phyloP scores from a whole-genome alignment of 2,113 vertebrate species.

The Bolborhynchus lineola region DNA sequence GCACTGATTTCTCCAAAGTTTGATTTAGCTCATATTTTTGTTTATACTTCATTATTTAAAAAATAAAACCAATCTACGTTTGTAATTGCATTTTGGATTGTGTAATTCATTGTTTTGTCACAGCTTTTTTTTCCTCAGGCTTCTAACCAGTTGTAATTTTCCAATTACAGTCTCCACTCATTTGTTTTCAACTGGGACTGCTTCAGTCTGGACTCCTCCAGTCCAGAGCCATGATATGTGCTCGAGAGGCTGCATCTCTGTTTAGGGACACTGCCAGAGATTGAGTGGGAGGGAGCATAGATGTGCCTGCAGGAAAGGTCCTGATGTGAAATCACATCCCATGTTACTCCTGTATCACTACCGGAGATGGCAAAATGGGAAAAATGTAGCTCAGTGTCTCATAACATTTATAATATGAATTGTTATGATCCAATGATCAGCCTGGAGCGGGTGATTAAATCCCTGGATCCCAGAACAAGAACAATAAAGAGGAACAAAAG shows the following conservation, averaged over 20 bases:
- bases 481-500: not conserved
- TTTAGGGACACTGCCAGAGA: not conserved
- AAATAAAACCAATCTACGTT: not conserved
- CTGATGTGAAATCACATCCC: not conserved
- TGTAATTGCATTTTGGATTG: not conserved
- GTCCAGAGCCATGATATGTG: not conserved
- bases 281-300: not conserved
- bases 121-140: not conserved
- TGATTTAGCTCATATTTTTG: not conserved
- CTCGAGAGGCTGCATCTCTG: rapidly evolving
- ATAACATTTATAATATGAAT: not conserved
- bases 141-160: not conserved
- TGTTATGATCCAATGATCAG: not conserved
- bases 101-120: not conserved
- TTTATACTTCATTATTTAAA: not conserved
- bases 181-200: not conserved
- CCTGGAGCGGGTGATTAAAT: not conserved
- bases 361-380: not conserved
- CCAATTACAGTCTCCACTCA: not conserved
- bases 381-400: not conserved
- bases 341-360: not conserved
- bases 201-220: not conserved
- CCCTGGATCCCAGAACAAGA: not conserved
- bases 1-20: not conserved
- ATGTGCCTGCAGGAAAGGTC: rapidly evolving